phyloP scores from a whole-genome alignment of 2,888 invertebrate species.

The Scaeva pyrastri region DNA sequence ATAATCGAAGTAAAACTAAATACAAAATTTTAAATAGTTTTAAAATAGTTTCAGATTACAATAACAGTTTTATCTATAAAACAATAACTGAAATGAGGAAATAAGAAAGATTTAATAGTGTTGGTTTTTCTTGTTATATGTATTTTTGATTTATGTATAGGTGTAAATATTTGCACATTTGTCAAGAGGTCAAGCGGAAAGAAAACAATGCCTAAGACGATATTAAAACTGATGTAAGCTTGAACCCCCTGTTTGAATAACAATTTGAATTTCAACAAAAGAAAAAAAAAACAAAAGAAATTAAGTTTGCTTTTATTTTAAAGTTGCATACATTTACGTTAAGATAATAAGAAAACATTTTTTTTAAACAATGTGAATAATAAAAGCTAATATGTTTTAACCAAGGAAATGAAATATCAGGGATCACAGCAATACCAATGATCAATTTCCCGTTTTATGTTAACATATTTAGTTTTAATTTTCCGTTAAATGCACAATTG shows the following conservation, averaged over 20 bases:
- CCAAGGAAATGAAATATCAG: too few species aligned
- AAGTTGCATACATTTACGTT: constrained; percentile 3
- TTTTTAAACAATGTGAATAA: too few species aligned
- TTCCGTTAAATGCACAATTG: too few species aligned
- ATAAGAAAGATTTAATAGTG: neutral
- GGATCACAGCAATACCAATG: too few species aligned
- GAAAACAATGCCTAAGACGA: constrained; percentile 17
- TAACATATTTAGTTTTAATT: too few species aligned
- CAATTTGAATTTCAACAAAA: neutral
- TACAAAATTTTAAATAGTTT: too few species aligned
- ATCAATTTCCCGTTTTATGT: too few species aligned
- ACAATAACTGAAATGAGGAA: constrained; percentile 5
- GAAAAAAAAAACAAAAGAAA: neutral
- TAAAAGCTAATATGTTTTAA: too few species aligned
- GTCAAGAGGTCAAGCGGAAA: constrained; percentile 33
- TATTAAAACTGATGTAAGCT: neutral
- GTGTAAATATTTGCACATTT: neutral
- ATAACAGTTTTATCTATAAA: neutral
- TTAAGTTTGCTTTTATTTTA: constrained; percentile 6
- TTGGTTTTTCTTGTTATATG: neutral
- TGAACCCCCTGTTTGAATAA: neutral
- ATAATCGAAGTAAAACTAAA: neutral
- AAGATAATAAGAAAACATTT: too few species aligned
- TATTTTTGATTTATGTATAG: neutral
- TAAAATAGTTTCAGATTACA: too few species aligned